phyloP scores from a whole-genome alignment of 37 sponge, comb jelly and placozoan genomes.

The Aphrocallistes beatrix region DNA sequence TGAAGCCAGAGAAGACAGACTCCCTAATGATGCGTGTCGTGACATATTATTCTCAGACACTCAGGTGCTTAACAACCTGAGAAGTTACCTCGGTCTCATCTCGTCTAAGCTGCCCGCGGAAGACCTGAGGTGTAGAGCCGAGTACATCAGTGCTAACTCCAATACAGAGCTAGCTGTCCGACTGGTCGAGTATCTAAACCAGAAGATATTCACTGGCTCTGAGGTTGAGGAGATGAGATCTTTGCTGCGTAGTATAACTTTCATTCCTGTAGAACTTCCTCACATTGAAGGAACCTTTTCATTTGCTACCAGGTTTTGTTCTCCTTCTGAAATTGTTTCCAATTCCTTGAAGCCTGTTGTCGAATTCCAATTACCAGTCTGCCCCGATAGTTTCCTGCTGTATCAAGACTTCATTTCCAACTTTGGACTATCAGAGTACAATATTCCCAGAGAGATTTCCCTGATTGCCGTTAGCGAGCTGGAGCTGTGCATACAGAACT shows the following conservation, averaged over 20 bases:
- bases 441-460: not conserved
- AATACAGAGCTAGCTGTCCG: not conserved
- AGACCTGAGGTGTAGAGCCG: not conserved
- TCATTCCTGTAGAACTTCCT: not conserved
- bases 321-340: not conserved
- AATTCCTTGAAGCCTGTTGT: not conserved
- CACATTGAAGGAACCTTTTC: not conserved
- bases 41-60: not conserved
- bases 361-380: conserved; percentile 1
- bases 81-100: not conserved
- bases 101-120: not conserved
- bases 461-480: not conserved
- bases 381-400: not conserved
- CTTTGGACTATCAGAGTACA: not conserved
- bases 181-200: not conserved
- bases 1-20: not conserved
- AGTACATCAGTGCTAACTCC: not conserved
- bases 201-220: not conserved
- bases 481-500: not conserved
- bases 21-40: not conserved
- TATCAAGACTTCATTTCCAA: not conserved
- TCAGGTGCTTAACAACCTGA: not conserved
- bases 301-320: not conserved
- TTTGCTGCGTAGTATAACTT: not conserved
- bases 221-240: not conserved